Evolutionary conservation across 2,113 vertebrate genomes (phyloP).

Genomic region (Solea senegalensis): DNA sequence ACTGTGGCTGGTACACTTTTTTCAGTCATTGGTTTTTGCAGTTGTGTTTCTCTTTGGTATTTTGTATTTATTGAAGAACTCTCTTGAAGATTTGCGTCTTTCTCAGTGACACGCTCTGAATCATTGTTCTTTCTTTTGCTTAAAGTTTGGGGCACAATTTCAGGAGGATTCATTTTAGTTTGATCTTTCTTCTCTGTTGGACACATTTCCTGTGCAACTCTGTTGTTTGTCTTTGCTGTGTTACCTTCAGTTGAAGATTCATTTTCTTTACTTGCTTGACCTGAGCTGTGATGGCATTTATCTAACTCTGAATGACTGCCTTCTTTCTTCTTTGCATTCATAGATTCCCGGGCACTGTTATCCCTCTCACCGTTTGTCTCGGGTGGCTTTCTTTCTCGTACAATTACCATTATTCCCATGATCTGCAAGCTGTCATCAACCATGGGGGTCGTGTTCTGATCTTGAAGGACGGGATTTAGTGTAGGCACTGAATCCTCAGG

Average conservation of each 20-base stretch:
- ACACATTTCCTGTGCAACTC: constrained; percentile 22
- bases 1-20: constrained; percentile 19
- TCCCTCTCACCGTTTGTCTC: constrained; percentile 2
- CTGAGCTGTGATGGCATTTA: constrained; percentile 4
- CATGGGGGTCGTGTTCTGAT: constrained; percentile 18
- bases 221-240: constrained; percentile 1
- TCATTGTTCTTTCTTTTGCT: constrained; percentile 18
- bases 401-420: constrained; percentile 70
- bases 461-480: constrained; percentile 18
- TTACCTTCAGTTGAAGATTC: constrained; percentile 14
- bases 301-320: constrained; percentile 16
- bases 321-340: constrained; percentile 13
- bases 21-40: constrained; percentile 32
- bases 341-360: constrained; percentile 12
- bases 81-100: constrained; percentile 19
- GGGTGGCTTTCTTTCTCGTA: constrained; percentile 50
- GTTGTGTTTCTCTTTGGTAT: constrained; percentile 34
- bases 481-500: constrained; percentile 29
- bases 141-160: constrained; percentile 34
- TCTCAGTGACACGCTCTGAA: constrained; percentile 8
- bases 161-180: constrained; percentile 13
- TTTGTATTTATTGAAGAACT: constrained; percentile 16
- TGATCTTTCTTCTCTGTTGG: constrained; percentile 17
- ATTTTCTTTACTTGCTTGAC: constrained; percentile 24
- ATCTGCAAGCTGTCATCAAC: constrained; percentile 61